A percentile compares a stretch with the other conserved stretches of the same genome.
Conservation (phyloP, 2,797 vertebrate species). For the Cephalopachus bancanus region DNA sequence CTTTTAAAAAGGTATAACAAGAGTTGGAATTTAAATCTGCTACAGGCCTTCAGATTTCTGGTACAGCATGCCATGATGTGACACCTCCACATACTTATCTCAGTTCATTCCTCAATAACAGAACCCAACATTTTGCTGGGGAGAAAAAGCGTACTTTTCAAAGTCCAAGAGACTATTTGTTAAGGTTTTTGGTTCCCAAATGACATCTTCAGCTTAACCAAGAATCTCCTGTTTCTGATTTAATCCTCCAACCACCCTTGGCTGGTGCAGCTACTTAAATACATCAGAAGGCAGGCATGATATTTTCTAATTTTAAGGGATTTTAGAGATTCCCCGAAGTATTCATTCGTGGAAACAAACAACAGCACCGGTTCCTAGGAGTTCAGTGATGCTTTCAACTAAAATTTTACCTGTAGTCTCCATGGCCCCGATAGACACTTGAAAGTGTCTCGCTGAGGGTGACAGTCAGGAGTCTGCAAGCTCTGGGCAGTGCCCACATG, state of each 20-base stretch:
- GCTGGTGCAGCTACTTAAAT: slow-evolving; percentile 59
- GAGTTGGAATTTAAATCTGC: slow-evolving; percentile 79
- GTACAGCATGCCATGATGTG: slow-evolving; percentile 76
- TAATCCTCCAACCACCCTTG: slow-evolving; percentile 28
- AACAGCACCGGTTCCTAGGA: not conserved
- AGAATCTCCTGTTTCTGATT: slow-evolving; percentile 55
- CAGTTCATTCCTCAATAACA: slow-evolving; percentile 79
- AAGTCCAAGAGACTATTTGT: slow-evolving; percentile 82
- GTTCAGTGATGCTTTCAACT: not conserved
- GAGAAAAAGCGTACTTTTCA: slow-evolving; percentile 82
- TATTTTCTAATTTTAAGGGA: not conserved
- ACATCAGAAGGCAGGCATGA: not conserved
- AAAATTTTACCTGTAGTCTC: not conserved
- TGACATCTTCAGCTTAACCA: slow-evolving; percentile 78
- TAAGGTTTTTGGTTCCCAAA: slow-evolving; percentile 83
- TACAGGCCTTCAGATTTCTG: slow-evolving; percentile 80
- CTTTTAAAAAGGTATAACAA: slow-evolving; percentile 81
- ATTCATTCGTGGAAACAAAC: not conserved
- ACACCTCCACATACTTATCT: slow-evolving; percentile 79
- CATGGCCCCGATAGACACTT: not conserved
- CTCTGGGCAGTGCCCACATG: fast-evolving
- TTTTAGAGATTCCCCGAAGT: not conserved
- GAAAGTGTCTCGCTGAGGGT: not conserved
- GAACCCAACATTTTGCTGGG: slow-evolving; percentile 81
- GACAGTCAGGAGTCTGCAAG: no score